These are phyloP conservation scores for Odontocerum albicorne DNA, from an alignment of 2,888 invertebrate genomes.

Conservation along the genomic window DNA sequence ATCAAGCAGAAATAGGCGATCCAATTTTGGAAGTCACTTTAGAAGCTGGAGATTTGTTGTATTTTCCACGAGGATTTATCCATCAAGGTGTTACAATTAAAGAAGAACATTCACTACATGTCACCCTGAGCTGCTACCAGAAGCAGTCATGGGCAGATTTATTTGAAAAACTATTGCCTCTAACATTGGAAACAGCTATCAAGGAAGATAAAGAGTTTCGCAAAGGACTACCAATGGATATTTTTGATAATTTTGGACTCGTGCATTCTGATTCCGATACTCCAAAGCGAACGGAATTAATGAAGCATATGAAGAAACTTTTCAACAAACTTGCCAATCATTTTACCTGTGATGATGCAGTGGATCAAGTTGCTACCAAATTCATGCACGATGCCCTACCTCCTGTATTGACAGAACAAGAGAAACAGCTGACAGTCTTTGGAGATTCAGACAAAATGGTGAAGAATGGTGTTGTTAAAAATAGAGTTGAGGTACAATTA, in stretches of 20 bases:
- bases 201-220: conserved; percentile 71
- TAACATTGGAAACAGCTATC: conserved; percentile 73
- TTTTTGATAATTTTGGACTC: conserved; percentile 73
- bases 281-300: conserved; percentile 53
- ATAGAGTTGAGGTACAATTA: conserved; percentile 66
- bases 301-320: conserved; percentile 55
- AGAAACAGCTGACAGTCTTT: conserved; percentile 69
- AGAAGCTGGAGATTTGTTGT: conserved; percentile 87
- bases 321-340: conserved; percentile 62
- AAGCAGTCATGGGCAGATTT: conserved; percentile 89
- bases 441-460: conserved; percentile 72
- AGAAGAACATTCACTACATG: conserved; percentile 86
- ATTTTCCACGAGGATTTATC: conserved; percentile 88
- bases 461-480: conserved; percentile 61
- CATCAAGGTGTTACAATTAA: conserved; percentile 82
- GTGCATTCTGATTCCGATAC: conserved; percentile 61
- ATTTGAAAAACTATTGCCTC: conserved; percentile 75
- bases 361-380: conserved; percentile 83
- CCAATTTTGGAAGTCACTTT: conserved; percentile 80
- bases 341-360: conserved; percentile 68
- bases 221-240: conserved; percentile 77
- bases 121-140: conserved; percentile 92
- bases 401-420: conserved; percentile 69
- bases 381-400: conserved; percentile 88
- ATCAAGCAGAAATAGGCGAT: conserved; percentile 71